Evolutionary conservation across 2,113 vertebrate species (phyloP).

Genomic region (Phrynosoma blainvillii): DNA sequence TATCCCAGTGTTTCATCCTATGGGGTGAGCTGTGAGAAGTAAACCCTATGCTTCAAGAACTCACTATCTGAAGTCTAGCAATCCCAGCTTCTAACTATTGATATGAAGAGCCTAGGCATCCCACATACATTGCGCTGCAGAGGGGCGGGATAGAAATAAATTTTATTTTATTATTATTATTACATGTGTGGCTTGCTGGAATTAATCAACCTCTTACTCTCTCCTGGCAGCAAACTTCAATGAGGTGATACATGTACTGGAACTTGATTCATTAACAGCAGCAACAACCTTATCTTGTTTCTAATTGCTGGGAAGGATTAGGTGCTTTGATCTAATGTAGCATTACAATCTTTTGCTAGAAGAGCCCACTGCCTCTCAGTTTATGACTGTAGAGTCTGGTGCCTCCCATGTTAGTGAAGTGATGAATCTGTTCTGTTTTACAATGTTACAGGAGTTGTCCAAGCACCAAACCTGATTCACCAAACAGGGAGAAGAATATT

Average conservation of each 20-base stretch:
- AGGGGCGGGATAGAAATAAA: too few species aligned
- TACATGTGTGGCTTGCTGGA: neutral
- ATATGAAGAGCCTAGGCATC: neutral
- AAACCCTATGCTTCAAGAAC: neutral
- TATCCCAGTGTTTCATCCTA: too few species aligned
- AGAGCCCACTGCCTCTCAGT: too few species aligned
- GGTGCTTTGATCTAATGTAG: neutral
- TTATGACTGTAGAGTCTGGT: too few species aligned
- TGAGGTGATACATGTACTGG: neutral
- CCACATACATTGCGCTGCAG: neutral
- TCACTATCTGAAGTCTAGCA: neutral
- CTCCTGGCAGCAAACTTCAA: neutral
- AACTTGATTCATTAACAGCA: slow-evolving; percentile 5
- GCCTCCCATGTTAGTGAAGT: too few species aligned
- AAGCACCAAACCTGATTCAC: too few species aligned
- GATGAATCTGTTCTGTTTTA: too few species aligned
- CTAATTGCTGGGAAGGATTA: neutral
- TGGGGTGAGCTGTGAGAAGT: neutral
- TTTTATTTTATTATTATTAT: too few species aligned
- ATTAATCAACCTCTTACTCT: neutral
- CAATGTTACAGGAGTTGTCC: too few species aligned
- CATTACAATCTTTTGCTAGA: too few species aligned
- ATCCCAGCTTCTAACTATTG: neutral
- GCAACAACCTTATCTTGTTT: neutral
- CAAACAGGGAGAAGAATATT: too few species aligned